These are phyloP conservation scores for Hypena proboscidalis DNA, from an alignment of 2,888 invertebrate species.

Conservation along the genomic window DNA sequence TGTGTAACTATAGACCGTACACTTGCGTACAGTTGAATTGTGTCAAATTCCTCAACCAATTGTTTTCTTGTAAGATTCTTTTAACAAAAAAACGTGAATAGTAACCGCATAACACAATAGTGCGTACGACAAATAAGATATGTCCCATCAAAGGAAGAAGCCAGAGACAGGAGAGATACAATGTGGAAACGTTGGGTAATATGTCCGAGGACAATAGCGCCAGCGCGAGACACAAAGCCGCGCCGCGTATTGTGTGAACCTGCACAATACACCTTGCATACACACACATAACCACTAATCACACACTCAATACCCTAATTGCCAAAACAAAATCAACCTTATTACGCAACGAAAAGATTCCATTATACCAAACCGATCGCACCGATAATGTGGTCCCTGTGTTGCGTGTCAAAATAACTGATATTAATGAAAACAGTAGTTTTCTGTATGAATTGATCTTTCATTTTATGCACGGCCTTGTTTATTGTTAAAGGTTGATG, in stretches of 20 bases:
- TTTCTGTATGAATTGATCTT: conserved; percentile 65
- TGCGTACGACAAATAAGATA: conserved; percentile 68
- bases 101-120: conserved; percentile 38
- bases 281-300: conserved; percentile 59
- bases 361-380: conserved; percentile 19
- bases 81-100: conserved; percentile 30
- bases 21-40: conserved; percentile 7
- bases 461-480: conserved; percentile 54
- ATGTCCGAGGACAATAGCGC: conserved; percentile 80
- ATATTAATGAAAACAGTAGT: conserved; percentile 70
- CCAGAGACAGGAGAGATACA: conserved; percentile 73
- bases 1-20: neutral
- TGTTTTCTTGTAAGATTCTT: conserved; percentile 32
- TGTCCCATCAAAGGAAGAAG: conserved; percentile 78
- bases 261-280: conserved; percentile 81
- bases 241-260: conserved; percentile 77
- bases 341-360: conserved; percentile 40
- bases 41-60: conserved; percentile 15
- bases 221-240: conserved; percentile 80
- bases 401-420: conserved; percentile 74
- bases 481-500: conserved; percentile 38
- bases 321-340: conserved; percentile 59
- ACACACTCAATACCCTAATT: conserved; percentile 57
- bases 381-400: conserved; percentile 38
- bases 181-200: conserved; percentile 81